Evolutionary conservation across 2,113 vertebrate genomes (phyloP), one percentile per base, ranked within the genome.

Genomic region (Sinocyclocheilus rhinocerous): DNA sequence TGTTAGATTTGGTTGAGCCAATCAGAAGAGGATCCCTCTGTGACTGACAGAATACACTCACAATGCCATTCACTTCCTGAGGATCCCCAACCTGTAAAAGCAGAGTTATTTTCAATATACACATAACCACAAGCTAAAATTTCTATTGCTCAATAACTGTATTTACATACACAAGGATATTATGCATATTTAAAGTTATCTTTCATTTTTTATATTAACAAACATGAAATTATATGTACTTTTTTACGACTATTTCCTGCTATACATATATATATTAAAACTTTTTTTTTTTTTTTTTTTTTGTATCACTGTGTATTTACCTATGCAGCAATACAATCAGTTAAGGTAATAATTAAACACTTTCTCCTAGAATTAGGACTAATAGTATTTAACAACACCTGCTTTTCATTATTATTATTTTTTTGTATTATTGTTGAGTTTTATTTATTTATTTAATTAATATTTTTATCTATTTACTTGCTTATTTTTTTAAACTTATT

Each of bases 1-100:
- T 99, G 93, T 99, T 99, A 63, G 98, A 99, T 91, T 99, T 99
- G 69, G 96, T 97, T 88, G 98, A 99, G 42, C 98, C 98, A 6
- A 99, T 94, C 81, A 99, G 92, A 89, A 99, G 89, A 0, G 97
- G 97, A 0, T 94, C 92, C 84, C 92, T 92, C 81, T 94, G 84
- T 57, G 91, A 88, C 5, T 94, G 24, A 67, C 96, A 98, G 91
- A 99, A 96, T 12, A 96, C 90, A 7, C 45, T 36, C 61, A 83
- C 93, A 9, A 99, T 97, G 85, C 96, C 88, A 2, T 96, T 97
- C 39, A 97, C 88, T 92, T 99, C 98, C 91, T 99, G 96, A 1
- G 98, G 97, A 93, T 99, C 98, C 0, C 98, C 98, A 69, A 97
- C 97, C 98, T 99, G 86, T 61, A 76, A 15, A 48, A 65, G n/a